Evolutionary conservation across 2,113 vertebrate species (phyloP).

Genomic region (Epinephelus lanceolatus): DNA sequence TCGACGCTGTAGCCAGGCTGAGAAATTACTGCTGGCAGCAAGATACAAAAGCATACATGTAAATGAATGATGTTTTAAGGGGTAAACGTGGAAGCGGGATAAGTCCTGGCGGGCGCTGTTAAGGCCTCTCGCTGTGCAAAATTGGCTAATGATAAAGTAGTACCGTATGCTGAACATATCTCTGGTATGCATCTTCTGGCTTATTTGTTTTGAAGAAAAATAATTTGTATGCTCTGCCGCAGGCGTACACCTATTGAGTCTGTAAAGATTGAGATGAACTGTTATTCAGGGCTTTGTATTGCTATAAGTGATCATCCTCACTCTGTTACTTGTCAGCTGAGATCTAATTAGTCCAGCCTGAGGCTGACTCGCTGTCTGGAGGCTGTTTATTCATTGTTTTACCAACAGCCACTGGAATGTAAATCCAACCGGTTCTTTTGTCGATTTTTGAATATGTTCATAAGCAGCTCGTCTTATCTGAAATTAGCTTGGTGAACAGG

Average conservation of each 20-base stretch:
- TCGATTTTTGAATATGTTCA: slow-evolving; percentile 49
- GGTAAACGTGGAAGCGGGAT: slow-evolving; percentile 22
- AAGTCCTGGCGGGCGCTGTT: slow-evolving; percentile 33
- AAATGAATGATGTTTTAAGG: slow-evolving; percentile 43
- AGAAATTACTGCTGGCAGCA: slow-evolving; percentile 58
- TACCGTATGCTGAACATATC: slow-evolving; percentile 16
- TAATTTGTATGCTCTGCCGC: slow-evolving; percentile 51
- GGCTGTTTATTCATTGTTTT: slow-evolving; percentile 56
- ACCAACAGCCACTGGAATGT: slow-evolving; percentile 68
- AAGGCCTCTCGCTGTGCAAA: slow-evolving; percentile 41
- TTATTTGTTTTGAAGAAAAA: slow-evolving; percentile 60
- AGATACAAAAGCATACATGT: slow-evolving; percentile 35
- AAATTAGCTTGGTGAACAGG: slow-evolving; percentile 33
- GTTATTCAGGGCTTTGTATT: slow-evolving; percentile 51
- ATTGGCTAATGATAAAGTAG: slow-evolving; percentile 60
- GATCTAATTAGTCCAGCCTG: slow-evolving; percentile 56
- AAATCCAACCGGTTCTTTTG: slow-evolving; percentile 52
- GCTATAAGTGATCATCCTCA: slow-evolving; percentile 50
- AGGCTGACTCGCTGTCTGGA: slow-evolving; percentile 38
- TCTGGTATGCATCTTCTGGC: slow-evolving; percentile 34
- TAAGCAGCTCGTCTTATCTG: slow-evolving; percentile 48
- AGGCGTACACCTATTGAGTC: slow-evolving; percentile 45
- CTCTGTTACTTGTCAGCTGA: slow-evolving; percentile 31
- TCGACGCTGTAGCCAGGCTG: slow-evolving; percentile 26
- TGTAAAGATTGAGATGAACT: slow-evolving; percentile 54